Base-by-base conservation (phyloP, 2,113 vertebrate species). In the Mormoops blainvillei region DNA sequence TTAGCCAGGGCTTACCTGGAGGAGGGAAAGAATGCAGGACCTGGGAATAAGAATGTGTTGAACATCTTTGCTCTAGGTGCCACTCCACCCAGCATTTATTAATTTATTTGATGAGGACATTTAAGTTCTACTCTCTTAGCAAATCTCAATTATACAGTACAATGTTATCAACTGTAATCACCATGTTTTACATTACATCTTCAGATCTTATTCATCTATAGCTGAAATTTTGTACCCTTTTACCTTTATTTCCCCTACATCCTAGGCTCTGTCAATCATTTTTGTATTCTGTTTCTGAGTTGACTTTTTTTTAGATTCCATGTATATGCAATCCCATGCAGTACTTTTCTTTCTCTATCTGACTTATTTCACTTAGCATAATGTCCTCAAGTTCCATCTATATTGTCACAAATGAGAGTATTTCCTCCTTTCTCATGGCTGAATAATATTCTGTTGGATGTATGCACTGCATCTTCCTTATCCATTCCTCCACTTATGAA, bases 61-160 rank as follows among this genome's bases (percentile, higher is more conserved):
- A 54, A 95, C 22, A 48, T 10, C 10, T 87, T 71, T 87, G 31
- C 8, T 73, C 38, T 76, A 18, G 48, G 11, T 50, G 31, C 9
- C 18, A 24, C 56, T 58, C 56, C 56, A 58, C 20, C 22, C 56
- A 58, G 8, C 56, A 58, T 58, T 58, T 58, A 24, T 58, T 58
- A 58, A 58, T 58, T 58, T 58, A 58, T 58, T 61, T 74, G n/a
- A 41, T 90, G 71, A 94, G 63, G 58, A 50, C n/a, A 41, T 33
- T 67, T 76, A 76, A 77, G 10, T 84, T 58, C 38, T 67, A 33
- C 19, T 90, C 36, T 92, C 11, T 68, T n/a, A 38, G 36, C 71
- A 45, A 86, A 63, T 71, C 41, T 81, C 16, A 78, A 2, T 91
- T 45, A n/a, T 50, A n/a, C 15, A 11, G 50, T 18, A 56, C 33